Percentiles rank a stretch among this genome's conserved stretches.
Conservation (phyloP, 2,113 vertebrate genomes). For the Nesoenas mayeri region DNA sequence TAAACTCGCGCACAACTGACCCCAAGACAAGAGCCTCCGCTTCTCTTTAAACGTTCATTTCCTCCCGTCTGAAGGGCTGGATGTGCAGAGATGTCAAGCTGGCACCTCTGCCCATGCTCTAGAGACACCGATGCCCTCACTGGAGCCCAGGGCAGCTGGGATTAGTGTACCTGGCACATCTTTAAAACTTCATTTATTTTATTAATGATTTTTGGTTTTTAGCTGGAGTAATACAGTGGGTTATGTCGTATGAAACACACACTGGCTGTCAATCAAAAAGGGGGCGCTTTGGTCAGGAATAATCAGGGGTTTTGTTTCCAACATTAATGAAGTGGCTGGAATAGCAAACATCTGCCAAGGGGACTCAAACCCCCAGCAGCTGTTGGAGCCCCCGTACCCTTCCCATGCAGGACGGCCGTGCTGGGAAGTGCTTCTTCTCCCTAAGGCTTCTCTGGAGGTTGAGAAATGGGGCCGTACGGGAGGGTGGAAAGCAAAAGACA, state of each 20-base stretch:
- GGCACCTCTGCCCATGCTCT: background rate
- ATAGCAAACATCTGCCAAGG: constrained; percentile 77
- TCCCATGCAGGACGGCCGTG: background rate
- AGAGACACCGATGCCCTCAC: background rate
- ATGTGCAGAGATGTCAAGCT: background rate
- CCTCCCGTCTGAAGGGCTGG: background rate
- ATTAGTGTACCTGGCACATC: background rate
- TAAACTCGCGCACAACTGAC: no score
- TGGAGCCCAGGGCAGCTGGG: background rate
- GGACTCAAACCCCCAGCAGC: constrained; percentile 76
- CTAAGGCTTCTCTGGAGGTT: background rate
- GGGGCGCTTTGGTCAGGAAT: constrained; percentile 65
- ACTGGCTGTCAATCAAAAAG: constrained; percentile 74
- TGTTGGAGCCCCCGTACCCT: constrained; percentile 66
- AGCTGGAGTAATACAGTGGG: background rate
- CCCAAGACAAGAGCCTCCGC: background rate
- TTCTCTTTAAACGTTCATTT: background rate
- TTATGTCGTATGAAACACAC: constrained; percentile 62
- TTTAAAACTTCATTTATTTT: background rate
- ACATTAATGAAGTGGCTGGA: constrained; percentile 77
- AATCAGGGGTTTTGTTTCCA: constrained; percentile 76
- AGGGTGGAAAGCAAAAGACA: background rate
- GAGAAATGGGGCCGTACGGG: fast-evolving
- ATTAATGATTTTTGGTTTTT: background rate
- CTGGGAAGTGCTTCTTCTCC: background rate